Conservation (phyloP, 2,113 vertebrate species). For the Odontesthes bonariensis region DNA sequence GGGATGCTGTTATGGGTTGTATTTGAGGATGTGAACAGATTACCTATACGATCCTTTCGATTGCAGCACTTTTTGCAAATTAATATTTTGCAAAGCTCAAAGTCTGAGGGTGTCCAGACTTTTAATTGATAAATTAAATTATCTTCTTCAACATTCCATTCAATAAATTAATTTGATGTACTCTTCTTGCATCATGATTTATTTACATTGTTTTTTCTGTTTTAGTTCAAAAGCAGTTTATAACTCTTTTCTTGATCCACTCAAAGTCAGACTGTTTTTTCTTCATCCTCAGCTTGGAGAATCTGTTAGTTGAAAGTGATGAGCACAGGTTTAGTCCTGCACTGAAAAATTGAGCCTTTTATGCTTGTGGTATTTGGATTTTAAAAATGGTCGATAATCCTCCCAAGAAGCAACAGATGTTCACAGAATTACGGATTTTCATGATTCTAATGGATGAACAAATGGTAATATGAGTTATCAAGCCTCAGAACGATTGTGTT, state of each 20-base stretch:
- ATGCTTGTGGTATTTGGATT: background rate
- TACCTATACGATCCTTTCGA: no score
- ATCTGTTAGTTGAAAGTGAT: background rate
- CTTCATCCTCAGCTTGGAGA: background rate
- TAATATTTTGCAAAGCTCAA: background rate
- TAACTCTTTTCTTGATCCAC: background rate
- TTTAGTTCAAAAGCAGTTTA: background rate
- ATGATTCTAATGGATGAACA: background rate
- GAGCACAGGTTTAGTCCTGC: background rate
- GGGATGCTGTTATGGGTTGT: no score
- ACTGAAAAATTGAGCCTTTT: background rate
- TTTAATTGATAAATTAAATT: background rate
- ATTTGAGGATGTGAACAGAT: no score
- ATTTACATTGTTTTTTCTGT: background rate
- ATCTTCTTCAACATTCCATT: background rate
- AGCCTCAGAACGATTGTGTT: background rate
- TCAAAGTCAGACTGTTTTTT: background rate
- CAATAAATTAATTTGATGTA: background rate
- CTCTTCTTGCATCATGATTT: background rate
- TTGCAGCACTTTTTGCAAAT: background rate
- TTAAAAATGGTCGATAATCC: background rate
- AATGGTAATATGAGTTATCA: background rate
- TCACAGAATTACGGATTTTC: background rate
- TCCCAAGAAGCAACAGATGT: conserved; percentile 6
- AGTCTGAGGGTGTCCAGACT: background rate